Base-by-base conservation (phyloP, 2,797 vertebrate genomes). In the Bucorvus abyssinicus region DNA sequence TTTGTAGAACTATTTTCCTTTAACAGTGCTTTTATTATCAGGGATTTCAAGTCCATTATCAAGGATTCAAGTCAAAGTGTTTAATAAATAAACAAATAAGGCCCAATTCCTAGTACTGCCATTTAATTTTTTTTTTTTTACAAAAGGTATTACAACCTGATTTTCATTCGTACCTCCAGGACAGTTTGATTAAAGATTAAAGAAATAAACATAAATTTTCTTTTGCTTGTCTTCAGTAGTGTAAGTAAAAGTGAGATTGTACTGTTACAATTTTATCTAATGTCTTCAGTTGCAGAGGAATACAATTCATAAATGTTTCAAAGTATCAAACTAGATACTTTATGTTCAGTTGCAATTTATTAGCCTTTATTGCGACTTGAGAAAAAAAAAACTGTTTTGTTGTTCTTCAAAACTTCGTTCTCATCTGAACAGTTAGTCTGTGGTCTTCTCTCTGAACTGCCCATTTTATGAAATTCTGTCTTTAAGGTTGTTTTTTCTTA, bases 21-120 rank as follows among this genome's bases (percentile, higher is more conserved):
- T 42, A 57, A 32, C 2, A 12, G 1, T 38, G 27, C 0, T 74
- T 84, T 70, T 34, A 61, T 70, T 56, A 64, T 18, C 2, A 69
- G 60, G n/a, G 17, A 60, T 73, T 83, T 76, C 8, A 55, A 55
- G 19, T 76, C 6, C 2, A 34, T 22, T 40, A 40, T 40, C 38
- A 40, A 40, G 38, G 38, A 40, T 40, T 40, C 38, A 40, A 40
- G 38, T 40, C 38, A 40, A 40, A 40, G 3, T 68, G 47, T 45
- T 59, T 30, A 64, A 59, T 18, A 75, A 77, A 52, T 59, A 83
- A 42, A 57, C 18, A 26, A 56, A 55, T 55, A 57, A 49, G 27
- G 5, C 4, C 6, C 2, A 56, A 14, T 82, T 34, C 19, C 10
- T 29, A 14, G 30, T n/a, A 29, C 2, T 57, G 17, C 0, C 3